These are phyloP conservation scores for Prinia subflava DNA, from an alignment of 2,113 vertebrate genomes.

Conservation along the genomic window DNA sequence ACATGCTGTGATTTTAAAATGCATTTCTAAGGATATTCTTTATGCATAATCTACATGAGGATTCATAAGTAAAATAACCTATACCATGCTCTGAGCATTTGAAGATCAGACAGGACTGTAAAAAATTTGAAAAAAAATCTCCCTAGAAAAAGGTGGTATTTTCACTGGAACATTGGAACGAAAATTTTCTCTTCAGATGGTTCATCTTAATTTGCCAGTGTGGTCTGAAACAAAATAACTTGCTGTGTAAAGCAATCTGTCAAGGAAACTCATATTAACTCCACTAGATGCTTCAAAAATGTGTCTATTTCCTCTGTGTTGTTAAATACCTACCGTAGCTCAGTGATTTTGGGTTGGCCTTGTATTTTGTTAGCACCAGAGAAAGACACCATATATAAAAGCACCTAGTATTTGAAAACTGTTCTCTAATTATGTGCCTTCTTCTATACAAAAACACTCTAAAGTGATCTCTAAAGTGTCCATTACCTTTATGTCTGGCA, in stretches of 20 bases:
- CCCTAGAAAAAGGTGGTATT: conserved; percentile 11
- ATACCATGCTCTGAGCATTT: background rate
- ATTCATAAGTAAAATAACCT: background rate
- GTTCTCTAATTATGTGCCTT: background rate
- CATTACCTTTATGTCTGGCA: background rate
- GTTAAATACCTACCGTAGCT: background rate
- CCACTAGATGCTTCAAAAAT: background rate
- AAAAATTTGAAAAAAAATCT: conserved; percentile 37
- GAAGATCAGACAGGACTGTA: conserved; percentile 12
- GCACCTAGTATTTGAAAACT: background rate
- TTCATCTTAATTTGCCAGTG: conserved; percentile 45
- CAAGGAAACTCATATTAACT: conserved; percentile 3
- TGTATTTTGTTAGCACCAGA: background rate
- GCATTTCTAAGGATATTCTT: conserved; percentile 75
- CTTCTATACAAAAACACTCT: background rate
- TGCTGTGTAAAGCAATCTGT: conserved; percentile 57
- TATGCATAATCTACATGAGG: background rate
- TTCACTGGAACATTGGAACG: conserved; percentile 50
- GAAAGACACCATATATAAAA: background rate
- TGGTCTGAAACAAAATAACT: conserved; percentile 58
- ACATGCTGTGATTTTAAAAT: conserved; percentile 75
- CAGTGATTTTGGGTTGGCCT: background rate
- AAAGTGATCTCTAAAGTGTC: conserved; percentile 7
- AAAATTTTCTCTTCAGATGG: conserved; percentile 59
- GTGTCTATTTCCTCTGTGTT: background rate